Percentiles rank a stretch among this genome's conserved stretches.
Evolutionary conservation across 2,113 vertebrate genomes (phyloP).

Genomic region (Regulus satrapa): DNA sequence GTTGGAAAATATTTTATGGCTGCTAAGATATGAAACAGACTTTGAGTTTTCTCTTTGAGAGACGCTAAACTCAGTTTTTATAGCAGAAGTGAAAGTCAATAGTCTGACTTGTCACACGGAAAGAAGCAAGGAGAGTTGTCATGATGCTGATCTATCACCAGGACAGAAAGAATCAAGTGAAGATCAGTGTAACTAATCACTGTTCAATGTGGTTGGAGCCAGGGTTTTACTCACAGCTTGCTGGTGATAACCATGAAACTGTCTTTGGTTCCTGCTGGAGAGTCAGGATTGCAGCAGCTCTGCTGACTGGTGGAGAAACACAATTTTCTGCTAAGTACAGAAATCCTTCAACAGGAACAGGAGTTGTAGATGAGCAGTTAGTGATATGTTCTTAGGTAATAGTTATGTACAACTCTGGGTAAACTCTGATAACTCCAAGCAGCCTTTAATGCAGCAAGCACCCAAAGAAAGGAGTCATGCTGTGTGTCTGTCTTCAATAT

Average conservation of each 20-base stretch:
- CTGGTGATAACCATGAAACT: background rate
- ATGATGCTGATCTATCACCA: background rate
- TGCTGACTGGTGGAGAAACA: background rate
- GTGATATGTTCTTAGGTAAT: background rate
- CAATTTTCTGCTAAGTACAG: background rate
- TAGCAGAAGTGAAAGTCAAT: background rate
- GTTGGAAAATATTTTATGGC: background rate
- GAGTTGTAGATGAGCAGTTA: background rate
- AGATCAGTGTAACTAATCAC: too few relatives aligned
- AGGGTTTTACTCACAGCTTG: background rate
- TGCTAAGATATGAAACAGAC: background rate
- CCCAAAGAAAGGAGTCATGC: accelerated
- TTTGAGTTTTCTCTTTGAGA: background rate
- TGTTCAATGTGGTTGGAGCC: background rate
- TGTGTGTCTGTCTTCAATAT: background rate
- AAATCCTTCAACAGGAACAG: background rate
- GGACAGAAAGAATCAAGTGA: background rate
- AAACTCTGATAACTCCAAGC: background rate
- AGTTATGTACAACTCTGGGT: background rate
- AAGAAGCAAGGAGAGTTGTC: background rate
- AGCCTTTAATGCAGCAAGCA: background rate
- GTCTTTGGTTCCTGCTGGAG: background rate
- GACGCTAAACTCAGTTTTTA: background rate
- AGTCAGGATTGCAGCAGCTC: background rate
- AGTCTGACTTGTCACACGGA: background rate